Percentiles rank a stretch among this genome's conserved stretches.
Conservation (phyloP, 2,888 invertebrate species). For the Scaptomyza polygonia region DNA sequence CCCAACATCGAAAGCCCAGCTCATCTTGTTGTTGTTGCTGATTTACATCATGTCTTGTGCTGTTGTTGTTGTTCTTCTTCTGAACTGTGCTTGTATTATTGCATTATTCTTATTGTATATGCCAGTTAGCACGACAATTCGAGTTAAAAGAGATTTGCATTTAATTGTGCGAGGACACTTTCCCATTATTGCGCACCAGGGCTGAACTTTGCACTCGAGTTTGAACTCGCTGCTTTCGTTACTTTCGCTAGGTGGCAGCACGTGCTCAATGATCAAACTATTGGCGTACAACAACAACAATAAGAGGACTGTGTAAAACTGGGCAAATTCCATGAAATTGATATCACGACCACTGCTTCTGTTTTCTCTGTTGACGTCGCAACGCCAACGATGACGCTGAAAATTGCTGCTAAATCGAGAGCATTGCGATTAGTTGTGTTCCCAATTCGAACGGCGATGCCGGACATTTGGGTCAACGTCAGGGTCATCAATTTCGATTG, state of each 20-base stretch:
- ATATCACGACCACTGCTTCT: slow-evolving; percentile 31
- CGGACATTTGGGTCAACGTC: slow-evolving; percentile 51
- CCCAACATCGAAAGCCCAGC: slow-evolving; percentile 45
- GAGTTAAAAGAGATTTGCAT: slow-evolving; percentile 37
- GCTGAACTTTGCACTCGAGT: slow-evolving; percentile 24
- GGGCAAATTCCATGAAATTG: slow-evolving; percentile 60
- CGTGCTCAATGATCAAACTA: slow-evolving; percentile 39
- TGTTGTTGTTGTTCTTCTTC: background rate
- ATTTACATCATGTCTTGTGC: background rate
- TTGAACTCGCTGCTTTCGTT: slow-evolving; percentile 26
- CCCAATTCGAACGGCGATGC: slow-evolving; percentile 19
- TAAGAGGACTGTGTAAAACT: slow-evolving; percentile 17
- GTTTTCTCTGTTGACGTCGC: slow-evolving; percentile 5
- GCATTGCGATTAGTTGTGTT: slow-evolving; percentile 26
- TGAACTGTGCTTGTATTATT: slow-evolving; percentile 4
- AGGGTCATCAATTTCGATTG: slow-evolving; percentile 17
- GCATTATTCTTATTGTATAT: slow-evolving; percentile 7
- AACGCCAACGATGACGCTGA: slow-evolving; percentile 1
- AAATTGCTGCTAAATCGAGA: slow-evolving; percentile 21
- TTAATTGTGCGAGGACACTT: slow-evolving; percentile 45
- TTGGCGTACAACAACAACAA: slow-evolving; percentile 5
- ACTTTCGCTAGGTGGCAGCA: slow-evolving; percentile 41
- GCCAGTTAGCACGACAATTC: slow-evolving; percentile 31
- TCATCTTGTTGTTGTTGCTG: slow-evolving; percentile 12
- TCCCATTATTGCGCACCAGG: slow-evolving; percentile 38